Base-by-base conservation (phyloP, 2,888 invertebrate genomes). In the Cosmopolites sordidus region DNA sequence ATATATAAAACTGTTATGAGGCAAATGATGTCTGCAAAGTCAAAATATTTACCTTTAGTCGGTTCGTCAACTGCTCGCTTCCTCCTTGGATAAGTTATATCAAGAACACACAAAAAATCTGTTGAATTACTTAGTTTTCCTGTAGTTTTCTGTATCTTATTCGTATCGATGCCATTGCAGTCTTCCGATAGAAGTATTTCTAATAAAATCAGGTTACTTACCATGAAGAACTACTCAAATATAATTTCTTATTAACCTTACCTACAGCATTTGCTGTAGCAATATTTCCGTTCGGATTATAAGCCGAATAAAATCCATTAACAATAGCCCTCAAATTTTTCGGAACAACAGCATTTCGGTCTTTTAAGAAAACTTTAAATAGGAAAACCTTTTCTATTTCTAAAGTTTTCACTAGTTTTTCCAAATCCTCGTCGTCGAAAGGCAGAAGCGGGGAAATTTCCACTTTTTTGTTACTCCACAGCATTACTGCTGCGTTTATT, bases 231-330 rank as follows among this genome's bases (percentile, higher is more conserved):
- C 4, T 38, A 38, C 38, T 12, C 12, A 12, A n/a, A n/a, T n/a
- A n/a, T n/a, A n/a, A n/a, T n/a, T 5, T 22, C 22, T 22, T 8
- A 22, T 8, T 22, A 22, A 37, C n/a, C 37, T 47, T 66, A 73
- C 73, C 69, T 56, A 66, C 66, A 12, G 62, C 60, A 58, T 72
- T 66, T 33, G 69, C 66, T 16, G 65, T 58, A 22, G 60, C 62
- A 48, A 73, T 58, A 48, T 69, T 63, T 12, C 64, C 68, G 58
- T 69, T 73, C 1, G 72, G 69, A 44, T 67, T 67, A 56, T 70
- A 74, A 12, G 69, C 62, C 4, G 67, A 70, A 51, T 67, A 63
- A 58, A 64, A 67, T 27, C 66, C 68, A 33, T 62, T 52, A 4
- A 68, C 56, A 14, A 69, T 47, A 18, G 65, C 56, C 51, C 66